Evolutionary conservation across 2,113 vertebrate genomes (phyloP).

Genomic region (Mesitornis unicolor): DNA sequence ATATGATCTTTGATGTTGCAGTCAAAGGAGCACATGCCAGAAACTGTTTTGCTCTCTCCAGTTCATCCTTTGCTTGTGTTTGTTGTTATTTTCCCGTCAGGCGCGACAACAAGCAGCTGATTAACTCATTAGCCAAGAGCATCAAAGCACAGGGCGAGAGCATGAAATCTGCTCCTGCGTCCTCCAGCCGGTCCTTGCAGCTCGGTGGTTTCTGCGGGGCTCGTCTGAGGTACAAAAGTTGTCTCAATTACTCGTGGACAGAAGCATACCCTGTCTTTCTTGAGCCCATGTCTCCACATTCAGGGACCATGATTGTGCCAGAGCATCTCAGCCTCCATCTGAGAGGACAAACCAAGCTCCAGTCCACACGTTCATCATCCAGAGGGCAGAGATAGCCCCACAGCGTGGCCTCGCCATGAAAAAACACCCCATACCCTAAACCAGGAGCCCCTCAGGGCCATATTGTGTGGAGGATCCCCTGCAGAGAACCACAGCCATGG

Average conservation of each 20-base stretch:
- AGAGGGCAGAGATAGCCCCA: neutral
- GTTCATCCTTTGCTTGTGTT: constrained; percentile 3
- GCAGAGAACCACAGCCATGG: neutral
- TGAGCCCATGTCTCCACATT: neutral
- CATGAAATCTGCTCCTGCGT: neutral
- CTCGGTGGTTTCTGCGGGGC: neutral
- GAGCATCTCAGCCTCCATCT: neutral
- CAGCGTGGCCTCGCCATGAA: fast-evolving
- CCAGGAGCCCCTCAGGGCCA: neutral
- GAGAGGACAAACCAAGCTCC: neutral
- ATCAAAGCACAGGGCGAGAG: neutral
- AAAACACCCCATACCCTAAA: neutral
- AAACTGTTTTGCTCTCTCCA: constrained; percentile 17
- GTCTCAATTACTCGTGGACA: fast-evolving
- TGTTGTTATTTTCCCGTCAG: constrained; percentile 42
- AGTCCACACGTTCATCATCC: neutral
- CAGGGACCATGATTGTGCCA: fast-evolving
- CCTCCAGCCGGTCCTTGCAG: neutral
- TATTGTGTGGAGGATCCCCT: fast-evolving
- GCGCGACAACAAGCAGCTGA: neutral
- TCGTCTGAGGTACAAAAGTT: neutral
- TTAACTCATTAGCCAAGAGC: constrained; percentile 22
- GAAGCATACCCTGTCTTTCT: neutral
- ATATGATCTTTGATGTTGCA: constrained; percentile 36
- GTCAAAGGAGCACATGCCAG: constrained; percentile 40